phyloP scores from a whole-genome alignment of 2,888 invertebrate genomes.

The Synergus laeviventris region DNA sequence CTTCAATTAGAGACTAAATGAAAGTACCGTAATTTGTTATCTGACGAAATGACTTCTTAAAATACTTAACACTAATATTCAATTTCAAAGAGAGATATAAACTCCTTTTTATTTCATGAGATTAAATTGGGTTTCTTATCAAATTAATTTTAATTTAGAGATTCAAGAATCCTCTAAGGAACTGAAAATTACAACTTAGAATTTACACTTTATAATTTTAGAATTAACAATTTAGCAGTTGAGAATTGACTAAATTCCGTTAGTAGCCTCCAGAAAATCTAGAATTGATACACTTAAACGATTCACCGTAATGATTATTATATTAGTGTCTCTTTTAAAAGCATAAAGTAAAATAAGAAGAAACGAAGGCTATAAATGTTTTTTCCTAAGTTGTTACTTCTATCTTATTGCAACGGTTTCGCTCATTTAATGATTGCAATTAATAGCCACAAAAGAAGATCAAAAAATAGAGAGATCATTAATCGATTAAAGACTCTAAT shows the following conservation, averaged over 20 bases:
- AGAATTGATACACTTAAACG: conserved; percentile 34
- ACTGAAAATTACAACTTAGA: not conserved
- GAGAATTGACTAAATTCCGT: conserved; percentile 15
- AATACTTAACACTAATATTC: not conserved
- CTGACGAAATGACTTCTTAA: not conserved
- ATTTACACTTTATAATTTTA: not conserved
- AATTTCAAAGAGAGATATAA: not conserved
- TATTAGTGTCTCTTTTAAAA: conserved; percentile 1
- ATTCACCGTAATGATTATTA: conserved; percentile 21
- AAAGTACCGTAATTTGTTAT: conserved; percentile 3
- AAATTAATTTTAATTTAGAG: not conserved
- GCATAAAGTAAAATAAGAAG: not conserved
- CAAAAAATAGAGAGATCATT: conserved; percentile 28
- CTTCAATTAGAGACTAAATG: conserved; percentile 30
- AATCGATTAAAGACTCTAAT: not conserved
- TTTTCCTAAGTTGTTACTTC: conserved; percentile 24
- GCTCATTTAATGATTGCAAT: conserved; percentile 31
- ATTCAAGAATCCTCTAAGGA: not conserved
- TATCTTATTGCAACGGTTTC: conserved; percentile 23
- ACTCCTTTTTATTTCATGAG: not conserved
- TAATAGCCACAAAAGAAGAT: conserved; percentile 32
- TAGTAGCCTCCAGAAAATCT: conserved; percentile 5
- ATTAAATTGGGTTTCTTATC: not conserved
- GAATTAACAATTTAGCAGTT: not conserved
- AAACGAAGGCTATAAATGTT: conserved; percentile 3